Evolutionary conservation across 2,888 invertebrate species (phyloP).

Genomic region (Buathra laborator): DNA sequence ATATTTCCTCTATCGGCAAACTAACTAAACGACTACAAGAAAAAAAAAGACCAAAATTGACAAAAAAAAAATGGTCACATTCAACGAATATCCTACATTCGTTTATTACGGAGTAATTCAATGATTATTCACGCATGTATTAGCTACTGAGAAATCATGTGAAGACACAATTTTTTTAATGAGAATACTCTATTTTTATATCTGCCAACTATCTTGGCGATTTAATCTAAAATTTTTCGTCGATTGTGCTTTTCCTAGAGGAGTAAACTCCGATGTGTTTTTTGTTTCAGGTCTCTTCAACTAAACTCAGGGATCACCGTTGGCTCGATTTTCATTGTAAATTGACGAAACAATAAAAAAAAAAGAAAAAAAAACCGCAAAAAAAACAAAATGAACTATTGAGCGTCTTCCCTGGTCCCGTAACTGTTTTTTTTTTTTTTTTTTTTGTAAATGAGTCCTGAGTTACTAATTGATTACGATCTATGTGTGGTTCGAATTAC

Average conservation of each 20-base stretch:
- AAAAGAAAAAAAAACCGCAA: constrained; percentile 59
- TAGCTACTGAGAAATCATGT: constrained; percentile 86
- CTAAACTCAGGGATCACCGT: constrained; percentile 84
- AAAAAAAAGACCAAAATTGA: constrained; percentile 33
- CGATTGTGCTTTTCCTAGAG: constrained; percentile 73
- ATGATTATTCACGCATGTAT: constrained; percentile 88
- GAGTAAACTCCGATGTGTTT: constrained; percentile 75
- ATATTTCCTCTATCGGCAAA: constrained; percentile 49
- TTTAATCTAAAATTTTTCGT: not conserved
- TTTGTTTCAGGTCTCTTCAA: constrained; percentile 92
- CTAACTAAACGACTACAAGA: constrained; percentile 1
- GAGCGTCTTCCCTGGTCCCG: constrained; percentile 53
- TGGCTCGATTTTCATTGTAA: constrained; percentile 66
- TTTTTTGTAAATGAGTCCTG: constrained; percentile 18
- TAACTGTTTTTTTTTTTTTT: constrained; percentile 9
- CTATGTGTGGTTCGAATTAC: constrained; percentile 17
- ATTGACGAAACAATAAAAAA: constrained; percentile 62
- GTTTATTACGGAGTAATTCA: constrained; percentile 75
- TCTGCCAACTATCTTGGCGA: not conserved
- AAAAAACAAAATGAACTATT: constrained; percentile 35
- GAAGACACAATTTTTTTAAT: constrained; percentile 74
- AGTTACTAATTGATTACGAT: not conserved
- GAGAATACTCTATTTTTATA: constrained; percentile 68
- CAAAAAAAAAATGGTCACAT: constrained; percentile 36
- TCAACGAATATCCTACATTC: constrained; percentile 56